Base-by-base conservation (phyloP, 64 coral and sea anemone genomes). In the Porites lutea region DNA sequence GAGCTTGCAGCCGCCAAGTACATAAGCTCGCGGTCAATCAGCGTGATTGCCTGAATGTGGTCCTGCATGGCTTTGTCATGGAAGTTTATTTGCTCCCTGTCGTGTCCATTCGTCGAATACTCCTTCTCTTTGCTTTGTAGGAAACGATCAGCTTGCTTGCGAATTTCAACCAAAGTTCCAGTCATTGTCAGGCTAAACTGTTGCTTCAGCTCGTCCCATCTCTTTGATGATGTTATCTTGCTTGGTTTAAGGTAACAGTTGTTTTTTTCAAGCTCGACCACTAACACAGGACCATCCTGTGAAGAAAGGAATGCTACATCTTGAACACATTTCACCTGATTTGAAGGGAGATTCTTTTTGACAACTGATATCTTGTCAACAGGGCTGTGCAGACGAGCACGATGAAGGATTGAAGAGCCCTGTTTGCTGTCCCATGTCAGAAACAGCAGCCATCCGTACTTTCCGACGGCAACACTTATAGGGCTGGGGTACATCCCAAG, bases 351-450 rank as follows among this genome's bases (percentile, higher is more conserved):
- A 47, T 86, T 78, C 21, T 77, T 78, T 19, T 65, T 86, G 12
- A 92, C n/a, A 13, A 79, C 22, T 14, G 48, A 15, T 6, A 89
- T 89, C 62, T 95, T 95, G 46, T 95, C 78, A 8, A 95, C 51
- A 1, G 93, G 81, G 77, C 69, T 90, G 72, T 86, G 87, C 43
- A 94, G 54, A 48, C 53, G 63, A 61, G 69, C 86, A 3, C 16
- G 65, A 50, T 81, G 53, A 15, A 94, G 58, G 13, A 63, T 83
- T 23, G 77, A 62, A 22, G 63, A 82, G 8, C 13, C 13, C 2
- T 22, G 6, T 5, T 94, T 89, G 51, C n/a, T 60, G 58, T 93
- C 68, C 51, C 67, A 93, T 2, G 61, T 45, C 10, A 88, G 54
- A 13, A 94, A 94, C 10, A 83, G 8, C 0, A 94, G 27, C 85